A percentile compares a stretch with the other conserved stretches of the same genome.
Conservation (phyloP, 2,797 vertebrate species). For the Pitangus sulphuratus region DNA sequence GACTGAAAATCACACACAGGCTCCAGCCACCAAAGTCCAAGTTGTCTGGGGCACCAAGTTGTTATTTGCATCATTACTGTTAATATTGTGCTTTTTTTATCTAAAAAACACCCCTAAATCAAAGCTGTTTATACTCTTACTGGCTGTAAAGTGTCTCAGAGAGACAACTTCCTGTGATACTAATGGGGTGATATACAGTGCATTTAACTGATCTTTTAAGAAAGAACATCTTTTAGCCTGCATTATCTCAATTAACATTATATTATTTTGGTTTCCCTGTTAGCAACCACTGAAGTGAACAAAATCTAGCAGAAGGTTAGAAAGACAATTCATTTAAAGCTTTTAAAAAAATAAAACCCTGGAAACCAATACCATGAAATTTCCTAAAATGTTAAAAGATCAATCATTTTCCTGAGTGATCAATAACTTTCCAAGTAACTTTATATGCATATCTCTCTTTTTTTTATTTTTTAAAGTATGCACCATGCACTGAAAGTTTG, state of each 20-base stretch:
- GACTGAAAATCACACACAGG: neutral
- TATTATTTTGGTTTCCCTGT: neutral
- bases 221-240: neutral
- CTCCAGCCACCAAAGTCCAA: neutral
- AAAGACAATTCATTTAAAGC: neutral
- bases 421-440: neutral
- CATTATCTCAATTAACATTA: neutral
- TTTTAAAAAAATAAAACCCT: neutral
- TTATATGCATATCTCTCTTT: accelerated
- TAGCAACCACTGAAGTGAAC: neutral
- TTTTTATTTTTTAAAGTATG: neutral
- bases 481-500: accelerated
- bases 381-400: neutral
- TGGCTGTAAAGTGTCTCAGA: neutral
- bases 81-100: neutral
- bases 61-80: neutral
- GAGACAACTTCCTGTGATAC: neutral
- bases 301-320: neutral
- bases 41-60: neutral
- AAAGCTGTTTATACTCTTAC: neutral
- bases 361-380: neutral
- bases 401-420: neutral
- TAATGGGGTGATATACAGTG: neutral
- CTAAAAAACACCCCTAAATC: accelerated
- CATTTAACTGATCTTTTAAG: neutral